phyloP scores from a whole-genome alignment of 2,113 vertebrate genomes.

The Notechis scutatus region DNA sequence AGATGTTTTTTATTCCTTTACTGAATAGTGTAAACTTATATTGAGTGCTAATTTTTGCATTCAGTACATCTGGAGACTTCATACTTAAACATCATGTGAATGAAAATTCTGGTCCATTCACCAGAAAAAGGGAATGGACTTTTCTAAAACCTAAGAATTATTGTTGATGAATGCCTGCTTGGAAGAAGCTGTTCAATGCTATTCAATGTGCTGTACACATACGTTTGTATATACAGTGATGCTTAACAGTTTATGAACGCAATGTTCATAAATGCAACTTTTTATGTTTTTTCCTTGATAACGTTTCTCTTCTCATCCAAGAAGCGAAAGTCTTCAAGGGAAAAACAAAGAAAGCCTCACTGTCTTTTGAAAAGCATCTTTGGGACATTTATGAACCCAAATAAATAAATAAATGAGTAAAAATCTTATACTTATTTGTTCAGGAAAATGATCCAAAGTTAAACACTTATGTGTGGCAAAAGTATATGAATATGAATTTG shows the following conservation, averaged over 20 bases:
- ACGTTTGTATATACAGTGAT: background rate
- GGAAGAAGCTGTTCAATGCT: background rate
- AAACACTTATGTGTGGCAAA: background rate
- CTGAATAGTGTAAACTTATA: background rate
- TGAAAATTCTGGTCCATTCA: background rate
- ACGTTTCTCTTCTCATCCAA: no score
- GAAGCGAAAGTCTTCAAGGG: no score
- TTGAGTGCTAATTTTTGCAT: background rate
- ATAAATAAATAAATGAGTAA: background rate
- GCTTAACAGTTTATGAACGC: background rate
- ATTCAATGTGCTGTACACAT: background rate
- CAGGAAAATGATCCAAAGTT: background rate
- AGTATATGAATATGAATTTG: background rate
- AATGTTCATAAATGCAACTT: no score
- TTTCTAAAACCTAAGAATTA: background rate
- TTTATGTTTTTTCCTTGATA: no score
- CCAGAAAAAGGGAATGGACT: background rate
- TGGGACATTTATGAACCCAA: background rate
- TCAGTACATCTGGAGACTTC: background rate
- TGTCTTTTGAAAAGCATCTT: no score
- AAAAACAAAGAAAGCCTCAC: no score
- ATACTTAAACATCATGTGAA: background rate
- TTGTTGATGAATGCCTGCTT: background rate
- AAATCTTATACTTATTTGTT: background rate
- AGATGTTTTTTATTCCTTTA: no score